Percentiles rank a stretch among this genome's conserved stretches.
phyloP scores from a whole-genome alignment of 2,888 invertebrate species.

The Aleiodes leptofemur region DNA sequence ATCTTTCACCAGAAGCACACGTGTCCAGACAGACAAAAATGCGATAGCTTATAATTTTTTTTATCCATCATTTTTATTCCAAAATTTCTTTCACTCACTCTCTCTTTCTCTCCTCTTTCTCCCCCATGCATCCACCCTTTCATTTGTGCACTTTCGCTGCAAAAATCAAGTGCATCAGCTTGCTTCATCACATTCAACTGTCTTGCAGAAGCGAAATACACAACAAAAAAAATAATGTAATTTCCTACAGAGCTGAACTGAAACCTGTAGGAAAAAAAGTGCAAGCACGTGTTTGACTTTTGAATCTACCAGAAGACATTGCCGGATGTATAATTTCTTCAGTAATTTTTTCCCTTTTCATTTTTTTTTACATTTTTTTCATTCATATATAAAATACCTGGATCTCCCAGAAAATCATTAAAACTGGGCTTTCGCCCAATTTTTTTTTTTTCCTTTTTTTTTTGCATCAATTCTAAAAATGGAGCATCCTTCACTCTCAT shows the following conservation, averaged over 20 bases:
- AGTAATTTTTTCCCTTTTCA: not conserved
- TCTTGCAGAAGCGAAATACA: not conserved
- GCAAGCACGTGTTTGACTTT: conserved; percentile 12
- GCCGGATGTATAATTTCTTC: conserved; percentile 31
- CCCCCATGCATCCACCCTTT: conserved; percentile 4
- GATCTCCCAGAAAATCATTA: too few relatives aligned
- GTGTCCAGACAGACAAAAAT: conserved; percentile 71
- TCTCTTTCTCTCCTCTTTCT: conserved; percentile 50
- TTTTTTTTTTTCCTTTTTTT: not conserved
- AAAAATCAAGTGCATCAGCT: not conserved
- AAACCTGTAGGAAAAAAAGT: not conserved
- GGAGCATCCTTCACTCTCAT: not conserved
- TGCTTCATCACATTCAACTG: not conserved
- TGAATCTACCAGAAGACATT: not conserved
- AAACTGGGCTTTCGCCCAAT: not conserved
- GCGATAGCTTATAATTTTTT: conserved; percentile 46
- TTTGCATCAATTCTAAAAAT: not conserved
- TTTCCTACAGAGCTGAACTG: not conserved
- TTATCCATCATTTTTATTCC: conserved; percentile 16
- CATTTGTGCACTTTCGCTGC: not conserved
- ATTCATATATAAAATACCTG: too few relatives aligned
- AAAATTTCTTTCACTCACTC: conserved; percentile 52
- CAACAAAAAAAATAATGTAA: too few relatives aligned
- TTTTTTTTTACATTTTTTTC: too few relatives aligned
- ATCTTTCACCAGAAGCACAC: conserved; percentile 62